Evolutionary conservation across 2,888 invertebrate species (phyloP), one percentile per base, ranked within the genome.

Genomic region (Lochmaea crataegi): DNA sequence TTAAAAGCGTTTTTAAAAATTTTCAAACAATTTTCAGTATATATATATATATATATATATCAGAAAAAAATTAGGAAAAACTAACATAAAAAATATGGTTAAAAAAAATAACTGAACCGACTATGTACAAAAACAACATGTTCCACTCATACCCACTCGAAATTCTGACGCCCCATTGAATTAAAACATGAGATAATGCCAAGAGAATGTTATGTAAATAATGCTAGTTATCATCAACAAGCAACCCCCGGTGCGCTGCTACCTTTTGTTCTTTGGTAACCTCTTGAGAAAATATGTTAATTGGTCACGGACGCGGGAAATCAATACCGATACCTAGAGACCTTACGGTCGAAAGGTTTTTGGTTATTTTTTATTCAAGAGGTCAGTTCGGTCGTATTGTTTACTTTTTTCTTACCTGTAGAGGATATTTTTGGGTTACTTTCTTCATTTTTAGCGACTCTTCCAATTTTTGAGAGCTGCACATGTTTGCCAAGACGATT

Each of bases 61-160:
- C n/a, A n/a, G n/a, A n/a, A n/a, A 22, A 32, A 32, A 32, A 5
- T 32, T 32, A 32, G 32, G 5, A 32, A 32, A 32, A 7, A 7
- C 32, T 32, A 32, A 7, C 32, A 32, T 7, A 22, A 22, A 32
- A 32, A 32, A 32, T 26, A 26, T 26, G 26, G 2, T 26, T 26
- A 3, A 26, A 26, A 22, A 26, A 26, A 26, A 32, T 32, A 32
- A 32, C 2, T 14, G 58, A 11, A 58, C 32, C 58, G 32, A 9
- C 58, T 58, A 26, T 58, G 58, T 58, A 58, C 26, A 58, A 87
- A 79, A 90, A 89, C 75, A 80, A 75, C 60, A 56, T 41, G 42
- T 64, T 61, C 18, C 22, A 16, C 53, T 64, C 69, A 51, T 69
- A 73, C 65, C 70, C 58, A 56, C 68, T 60, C 58, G 45, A 74